Evolutionary conservation across 2,797 vertebrate species (phyloP).

Genomic region (Hippocampus kuda): DNA sequence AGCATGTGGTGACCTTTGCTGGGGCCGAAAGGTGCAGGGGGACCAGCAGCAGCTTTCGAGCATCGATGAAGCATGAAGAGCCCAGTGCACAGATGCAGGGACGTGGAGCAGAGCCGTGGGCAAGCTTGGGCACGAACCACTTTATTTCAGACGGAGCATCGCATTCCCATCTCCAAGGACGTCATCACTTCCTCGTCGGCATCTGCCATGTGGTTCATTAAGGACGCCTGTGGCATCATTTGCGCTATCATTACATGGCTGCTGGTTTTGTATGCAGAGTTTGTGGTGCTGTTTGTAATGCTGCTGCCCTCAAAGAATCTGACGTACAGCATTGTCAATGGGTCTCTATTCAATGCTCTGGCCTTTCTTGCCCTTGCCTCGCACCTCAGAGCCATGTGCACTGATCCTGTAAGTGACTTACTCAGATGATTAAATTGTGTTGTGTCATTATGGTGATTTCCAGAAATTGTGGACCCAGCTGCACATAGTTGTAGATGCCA

Average conservation of each 20-base stretch:
- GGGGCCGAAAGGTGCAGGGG: constrained; percentile 25
- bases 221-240: constrained; percentile 89
- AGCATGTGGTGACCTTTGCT: constrained; percentile 70
- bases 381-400: constrained; percentile 94
- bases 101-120: constrained; percentile 73
- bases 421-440: background rate
- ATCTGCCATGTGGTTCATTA: constrained; percentile 93
- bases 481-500: background rate
- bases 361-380: constrained; percentile 92
- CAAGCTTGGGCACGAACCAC: constrained; percentile 59
- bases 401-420: constrained; percentile 84
- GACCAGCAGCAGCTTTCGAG: constrained; percentile 39
- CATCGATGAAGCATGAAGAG: constrained; percentile 80
- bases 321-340: constrained; percentile 84
- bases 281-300: constrained; percentile 95
- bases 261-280: constrained; percentile 92
- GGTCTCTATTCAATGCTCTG: constrained; percentile 83
- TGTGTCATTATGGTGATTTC: background rate
- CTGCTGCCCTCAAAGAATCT: constrained; percentile 88
- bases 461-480: background rate
- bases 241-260: constrained; percentile 92
- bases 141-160: constrained; percentile 67
- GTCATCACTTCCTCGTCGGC: constrained; percentile 61
- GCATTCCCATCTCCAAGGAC: constrained; percentile 68
- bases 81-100: constrained; percentile 82